phyloP scores from a whole-genome alignment of 2,888 invertebrate genomes.

The Cepaea hortensis region DNA sequence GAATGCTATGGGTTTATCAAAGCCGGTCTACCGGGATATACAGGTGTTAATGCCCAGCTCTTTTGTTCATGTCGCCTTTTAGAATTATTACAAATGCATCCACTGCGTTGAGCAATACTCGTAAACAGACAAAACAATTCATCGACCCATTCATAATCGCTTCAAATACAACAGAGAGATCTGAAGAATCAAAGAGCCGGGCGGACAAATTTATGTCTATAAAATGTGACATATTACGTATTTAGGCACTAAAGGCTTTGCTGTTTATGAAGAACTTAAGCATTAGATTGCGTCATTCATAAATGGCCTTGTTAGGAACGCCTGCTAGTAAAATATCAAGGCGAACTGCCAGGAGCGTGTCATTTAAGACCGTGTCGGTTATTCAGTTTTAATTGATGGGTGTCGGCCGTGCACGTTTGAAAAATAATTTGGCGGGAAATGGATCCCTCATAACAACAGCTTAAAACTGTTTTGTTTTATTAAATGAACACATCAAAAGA shows the following conservation, averaged over 20 bases:
- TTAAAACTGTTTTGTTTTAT: no score
- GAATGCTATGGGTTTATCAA: not conserved
- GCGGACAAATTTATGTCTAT: not conserved
- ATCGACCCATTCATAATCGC: not conserved
- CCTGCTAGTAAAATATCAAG: not conserved
- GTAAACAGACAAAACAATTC: conserved; percentile 3
- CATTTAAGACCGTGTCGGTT: conserved; percentile 1
- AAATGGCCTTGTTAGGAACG: not conserved
- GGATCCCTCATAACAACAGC: no score
- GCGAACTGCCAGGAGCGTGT: not conserved
- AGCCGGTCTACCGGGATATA: not conserved
- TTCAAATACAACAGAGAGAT: not conserved
- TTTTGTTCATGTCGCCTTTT: not conserved
- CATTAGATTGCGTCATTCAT: not conserved
- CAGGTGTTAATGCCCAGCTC: conserved; percentile 13
- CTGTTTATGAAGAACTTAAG: no score
- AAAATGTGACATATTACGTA: not conserved
- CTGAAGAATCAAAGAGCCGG: not conserved
- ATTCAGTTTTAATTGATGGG: conserved; percentile 4
- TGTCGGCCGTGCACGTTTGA: not conserved
- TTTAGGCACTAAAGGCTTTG: not conserved
- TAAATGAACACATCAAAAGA: no score
- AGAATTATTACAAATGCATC: not conserved
- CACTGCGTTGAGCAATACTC: not conserved
- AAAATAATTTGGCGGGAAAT: no score